Percentiles rank a stretch among this genome's conserved stretches.
phyloP scores from a whole-genome alignment of 2,113 vertebrate genomes.

The Dicentrarchus labrax region DNA sequence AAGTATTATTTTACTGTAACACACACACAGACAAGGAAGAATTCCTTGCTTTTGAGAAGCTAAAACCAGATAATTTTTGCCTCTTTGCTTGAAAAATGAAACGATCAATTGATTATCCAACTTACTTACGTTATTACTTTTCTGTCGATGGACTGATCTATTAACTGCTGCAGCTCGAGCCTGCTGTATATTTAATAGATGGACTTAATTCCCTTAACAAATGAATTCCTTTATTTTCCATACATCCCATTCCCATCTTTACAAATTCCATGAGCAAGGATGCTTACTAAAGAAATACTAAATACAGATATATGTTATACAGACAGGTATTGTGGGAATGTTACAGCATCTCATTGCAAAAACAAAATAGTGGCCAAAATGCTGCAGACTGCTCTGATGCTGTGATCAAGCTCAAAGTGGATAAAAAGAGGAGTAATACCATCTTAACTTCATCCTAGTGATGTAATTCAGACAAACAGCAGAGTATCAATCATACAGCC shows the following conservation, averaged over 20 bases:
- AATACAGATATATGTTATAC: background rate
- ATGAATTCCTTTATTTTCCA: background rate
- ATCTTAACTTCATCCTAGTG: background rate
- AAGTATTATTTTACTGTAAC: background rate
- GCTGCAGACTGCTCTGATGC: no score
- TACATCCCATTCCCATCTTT: background rate
- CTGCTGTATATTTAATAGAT: background rate
- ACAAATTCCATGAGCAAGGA: background rate
- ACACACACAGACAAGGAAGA: background rate
- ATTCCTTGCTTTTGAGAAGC: background rate
- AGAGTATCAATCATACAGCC: conserved; percentile 1
- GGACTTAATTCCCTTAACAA: background rate
- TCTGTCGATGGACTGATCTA: no score
- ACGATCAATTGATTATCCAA: no score
- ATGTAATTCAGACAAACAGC: conserved; percentile 8
- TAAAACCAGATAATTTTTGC: background rate
- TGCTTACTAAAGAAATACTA: background rate
- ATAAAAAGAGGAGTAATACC: no score
- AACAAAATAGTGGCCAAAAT: background rate
- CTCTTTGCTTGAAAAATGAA: background rate
- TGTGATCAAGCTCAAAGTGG: no score
- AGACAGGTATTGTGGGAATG: background rate
- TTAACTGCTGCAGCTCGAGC: no score
- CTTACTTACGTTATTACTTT: no score
- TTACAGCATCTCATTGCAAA: background rate